Evolutionary conservation across 1,140 invertebrate species (phyloP), one percentile per base, ranked within the genome.

Genomic region (Mercenaria mercenaria): DNA sequence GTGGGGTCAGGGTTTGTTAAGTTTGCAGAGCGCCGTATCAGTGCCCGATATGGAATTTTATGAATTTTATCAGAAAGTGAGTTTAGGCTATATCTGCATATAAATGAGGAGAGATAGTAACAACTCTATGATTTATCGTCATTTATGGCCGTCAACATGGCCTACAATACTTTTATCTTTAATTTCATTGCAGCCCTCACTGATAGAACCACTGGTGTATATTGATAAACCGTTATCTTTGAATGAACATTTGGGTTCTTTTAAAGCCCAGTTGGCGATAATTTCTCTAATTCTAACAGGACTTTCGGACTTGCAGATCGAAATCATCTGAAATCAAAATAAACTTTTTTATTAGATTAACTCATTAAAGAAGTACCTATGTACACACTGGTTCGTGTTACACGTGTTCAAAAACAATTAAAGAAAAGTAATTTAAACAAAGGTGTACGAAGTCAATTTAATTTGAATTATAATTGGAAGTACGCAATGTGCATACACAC

Each of bases 21-120:
- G 82, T 84, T 69, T 69, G 67, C 67, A 72, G 56, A 61, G 6
- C 85, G 39, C 56, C 85, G 23, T 88, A 88, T 88, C 85, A 79
- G 74, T 76, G 37, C 50, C 74, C 59, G 43, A 77, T 88, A 77
- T 88, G 85, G 85, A 79, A 88, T 88, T 88, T 88, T 88, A 88
- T 88, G 56, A 88, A 88, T 88, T 88, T 88, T 79, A 88, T 88
- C 85, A 59, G 85, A 88, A 88, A 88, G 85, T 88, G 85, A 88
- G 43, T 79, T 80, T 43, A 47, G 72, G 72, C n/a, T 61, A 67
- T 76, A 43, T 80, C 32, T 79, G 85, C 59, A 88, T 88, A 61
- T 88, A 88, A 88, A 88, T 88, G 74, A 56, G 37, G 74, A 50
- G 83, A 86, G 69, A 74, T 80, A 67, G 67, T 67, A 52, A 41